Evolutionary conservation across 1,140 invertebrate species (phyloP).

Genomic region (Zophobas atratus): DNA sequence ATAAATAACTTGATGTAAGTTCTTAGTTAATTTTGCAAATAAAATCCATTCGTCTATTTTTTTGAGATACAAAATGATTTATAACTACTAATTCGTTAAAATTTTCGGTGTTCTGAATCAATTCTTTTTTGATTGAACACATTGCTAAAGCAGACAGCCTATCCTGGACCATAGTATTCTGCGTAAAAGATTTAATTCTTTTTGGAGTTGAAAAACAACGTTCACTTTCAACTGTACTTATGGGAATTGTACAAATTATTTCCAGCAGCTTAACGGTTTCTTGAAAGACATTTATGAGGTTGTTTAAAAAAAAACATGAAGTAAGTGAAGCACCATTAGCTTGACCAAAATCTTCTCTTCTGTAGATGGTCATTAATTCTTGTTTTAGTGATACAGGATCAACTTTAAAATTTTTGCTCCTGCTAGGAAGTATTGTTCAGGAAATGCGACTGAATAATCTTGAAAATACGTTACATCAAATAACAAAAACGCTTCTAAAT

Average conservation of each 20-base stretch:
- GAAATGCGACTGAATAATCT: no score
- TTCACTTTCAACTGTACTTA: constrained; percentile 61
- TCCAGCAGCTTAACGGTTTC: constrained; percentile 56
- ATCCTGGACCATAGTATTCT: constrained; percentile 58
- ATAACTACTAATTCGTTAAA: constrained; percentile 60
- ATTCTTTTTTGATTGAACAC: constrained; percentile 57
- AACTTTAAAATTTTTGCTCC: not conserved
- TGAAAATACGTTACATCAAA: no score
- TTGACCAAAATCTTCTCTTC: constrained; percentile 27
- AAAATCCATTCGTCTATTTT: constrained; percentile 53
- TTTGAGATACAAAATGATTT: constrained; percentile 53
- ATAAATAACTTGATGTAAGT: no score
- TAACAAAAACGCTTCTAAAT: no score
- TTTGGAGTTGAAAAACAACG: constrained; percentile 63
- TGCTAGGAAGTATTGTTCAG: no score
- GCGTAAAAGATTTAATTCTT: constrained; percentile 63
- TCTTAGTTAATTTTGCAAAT: constrained; percentile 6
- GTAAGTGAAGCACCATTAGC: constrained; percentile 50
- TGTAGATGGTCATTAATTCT: no score
- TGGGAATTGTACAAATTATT: constrained; percentile 55
- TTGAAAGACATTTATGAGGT: constrained; percentile 54
- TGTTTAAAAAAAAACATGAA: constrained; percentile 50
- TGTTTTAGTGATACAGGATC: no score
- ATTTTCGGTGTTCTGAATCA: constrained; percentile 55
- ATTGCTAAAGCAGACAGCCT: constrained; percentile 58